These are phyloP conservation scores for Drosophila falleni DNA, from an alignment of 2,888 invertebrate genomes.

Conservation along the genomic window DNA sequence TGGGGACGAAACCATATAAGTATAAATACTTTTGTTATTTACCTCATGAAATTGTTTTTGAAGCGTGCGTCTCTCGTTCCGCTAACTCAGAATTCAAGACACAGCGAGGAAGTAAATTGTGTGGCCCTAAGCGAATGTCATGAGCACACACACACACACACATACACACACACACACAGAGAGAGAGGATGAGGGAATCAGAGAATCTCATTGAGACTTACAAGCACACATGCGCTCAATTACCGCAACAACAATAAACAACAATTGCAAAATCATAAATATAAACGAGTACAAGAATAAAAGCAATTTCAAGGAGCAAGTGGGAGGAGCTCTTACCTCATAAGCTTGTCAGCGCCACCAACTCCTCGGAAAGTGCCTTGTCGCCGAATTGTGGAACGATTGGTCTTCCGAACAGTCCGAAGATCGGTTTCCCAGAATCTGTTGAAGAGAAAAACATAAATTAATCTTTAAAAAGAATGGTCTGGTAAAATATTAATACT, in stretches of 20 bases:
- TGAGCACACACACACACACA: conserved; percentile 13
- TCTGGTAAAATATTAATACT: too few relatives aligned
- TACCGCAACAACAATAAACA: conserved; percentile 72
- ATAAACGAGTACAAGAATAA: conserved; percentile 33
- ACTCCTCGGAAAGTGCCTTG: conserved; percentile 55
- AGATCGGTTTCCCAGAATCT: conserved; percentile 93
- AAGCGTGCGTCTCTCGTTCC: conserved; percentile 21
- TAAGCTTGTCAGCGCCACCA: conserved; percentile 55
- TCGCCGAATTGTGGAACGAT: conserved; percentile 87
- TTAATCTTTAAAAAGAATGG: neutral
- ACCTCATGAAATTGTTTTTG: conserved; percentile 69
- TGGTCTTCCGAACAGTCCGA: conserved; percentile 89
- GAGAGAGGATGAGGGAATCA: neutral
- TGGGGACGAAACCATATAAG: conserved; percentile 6
- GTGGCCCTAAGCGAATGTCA: conserved; percentile 52
- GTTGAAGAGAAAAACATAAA: neutral
- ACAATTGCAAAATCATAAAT: conserved; percentile 66
- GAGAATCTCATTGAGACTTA: neutral
- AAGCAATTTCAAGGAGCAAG: conserved; percentile 1
- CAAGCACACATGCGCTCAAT: conserved; percentile 61
- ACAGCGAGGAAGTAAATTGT: conserved; percentile 58
- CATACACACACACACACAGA: conserved; percentile 4
- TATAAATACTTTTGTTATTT: conserved; percentile 72
- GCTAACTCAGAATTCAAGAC: conserved; percentile 6
- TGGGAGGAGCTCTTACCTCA: conserved; percentile 53